phyloP scores from a whole-genome alignment of 2,888 invertebrate species.

The Watsonalla cultraria region DNA sequence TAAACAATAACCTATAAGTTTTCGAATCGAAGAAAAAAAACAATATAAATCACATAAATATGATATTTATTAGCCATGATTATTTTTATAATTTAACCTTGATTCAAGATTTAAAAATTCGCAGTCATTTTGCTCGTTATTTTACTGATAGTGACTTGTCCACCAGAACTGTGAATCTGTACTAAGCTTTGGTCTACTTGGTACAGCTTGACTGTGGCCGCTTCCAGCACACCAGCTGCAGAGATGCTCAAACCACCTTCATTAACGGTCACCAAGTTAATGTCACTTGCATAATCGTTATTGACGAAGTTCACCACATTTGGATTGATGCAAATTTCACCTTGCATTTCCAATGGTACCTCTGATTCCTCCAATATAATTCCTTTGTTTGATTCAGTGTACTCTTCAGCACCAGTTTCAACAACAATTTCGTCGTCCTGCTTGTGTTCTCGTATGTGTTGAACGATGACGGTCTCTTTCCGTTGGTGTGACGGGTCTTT shows the following conservation, averaged over 20 bases:
- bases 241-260: conserved; percentile 45
- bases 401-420: conserved; percentile 3
- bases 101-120: conserved; percentile 36
- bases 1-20: no score
- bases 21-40: no score
- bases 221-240: conserved; percentile 32
- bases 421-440: conserved; percentile 4
- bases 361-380: conserved; percentile 27
- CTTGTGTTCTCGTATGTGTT: conserved; percentile 9
- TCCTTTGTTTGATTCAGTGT: conserved; percentile 11
- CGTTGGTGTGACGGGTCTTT: no score
- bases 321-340: conserved; percentile 25
- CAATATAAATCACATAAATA: no score
- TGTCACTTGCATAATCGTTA: conserved; percentile 27
- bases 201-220: conserved; percentile 42
- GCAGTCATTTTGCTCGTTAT: conserved; percentile 60
- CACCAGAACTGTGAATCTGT: conserved; percentile 48
- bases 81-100: conserved; percentile 3
- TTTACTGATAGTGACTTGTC: conserved; percentile 56
- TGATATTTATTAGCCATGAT: no score
- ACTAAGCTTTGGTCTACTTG: conserved; percentile 58
- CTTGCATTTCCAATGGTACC: conserved; percentile 40
- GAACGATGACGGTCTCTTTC: conserved; percentile 18
- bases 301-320: conserved; percentile 27
- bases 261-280: conserved; percentile 51